Evolutionary conservation across 1,140 invertebrate species (phyloP).

Genomic region (Bicyclus anynana): DNA sequence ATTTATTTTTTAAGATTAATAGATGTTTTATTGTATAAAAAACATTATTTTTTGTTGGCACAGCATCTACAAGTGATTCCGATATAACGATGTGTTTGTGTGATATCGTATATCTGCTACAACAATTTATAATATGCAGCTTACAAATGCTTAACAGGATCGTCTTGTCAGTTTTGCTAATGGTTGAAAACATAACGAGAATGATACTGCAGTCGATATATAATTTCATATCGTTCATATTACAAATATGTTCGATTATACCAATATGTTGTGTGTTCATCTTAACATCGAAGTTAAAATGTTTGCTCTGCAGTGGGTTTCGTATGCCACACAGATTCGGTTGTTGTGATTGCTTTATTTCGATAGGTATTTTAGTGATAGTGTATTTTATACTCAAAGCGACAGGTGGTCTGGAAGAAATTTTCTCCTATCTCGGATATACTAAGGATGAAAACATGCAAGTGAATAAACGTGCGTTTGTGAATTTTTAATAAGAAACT

Average conservation of each 20-base stretch:
- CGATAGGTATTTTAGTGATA: not conserved
- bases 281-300: constrained; percentile 50
- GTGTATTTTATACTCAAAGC: not conserved
- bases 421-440: not conserved
- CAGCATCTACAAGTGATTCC: too few relatives aligned
- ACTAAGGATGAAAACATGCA: not conserved
- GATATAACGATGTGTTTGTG: not conserved
- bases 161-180: constrained; percentile 58
- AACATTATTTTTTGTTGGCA: too few relatives aligned
- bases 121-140: constrained; percentile 52
- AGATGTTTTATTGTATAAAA: too few relatives aligned
- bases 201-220: constrained; percentile 59
- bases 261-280: constrained; percentile 60
- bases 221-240: constrained; percentile 59
- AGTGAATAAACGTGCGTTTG: too few relatives aligned
- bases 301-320: constrained; percentile 56
- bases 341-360: not conserved
- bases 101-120: not conserved
- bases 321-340: not conserved
- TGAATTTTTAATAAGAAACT: too few relatives aligned
- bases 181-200: constrained; percentile 58
- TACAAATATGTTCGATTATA: constrained; percentile 58
- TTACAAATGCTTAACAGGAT: constrained; percentile 56
- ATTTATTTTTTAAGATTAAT: too few relatives aligned
- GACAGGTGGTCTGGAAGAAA: not conserved